phyloP scores from a whole-genome alignment of 2,888 invertebrate genomes.

The Eulithis prunata region DNA sequence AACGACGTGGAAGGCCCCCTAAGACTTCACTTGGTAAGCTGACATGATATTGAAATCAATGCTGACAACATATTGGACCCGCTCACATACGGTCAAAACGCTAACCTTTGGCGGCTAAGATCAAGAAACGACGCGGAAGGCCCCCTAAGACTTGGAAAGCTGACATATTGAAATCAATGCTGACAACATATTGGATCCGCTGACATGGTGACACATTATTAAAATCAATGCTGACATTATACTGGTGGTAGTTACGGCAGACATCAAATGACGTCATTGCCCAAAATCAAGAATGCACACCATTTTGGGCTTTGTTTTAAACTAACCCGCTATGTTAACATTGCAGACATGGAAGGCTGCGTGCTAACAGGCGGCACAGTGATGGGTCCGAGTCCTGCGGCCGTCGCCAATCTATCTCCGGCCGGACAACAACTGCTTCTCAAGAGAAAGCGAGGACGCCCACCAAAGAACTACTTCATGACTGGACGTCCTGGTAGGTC shows the following conservation, averaged over 20 bases:
- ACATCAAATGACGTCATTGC: too few species aligned
- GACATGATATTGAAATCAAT: too few species aligned
- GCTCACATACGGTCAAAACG: constrained; percentile 76
- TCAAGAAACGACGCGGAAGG: constrained; percentile 77
- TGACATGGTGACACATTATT: constrained; percentile 48
- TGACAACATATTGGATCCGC: constrained; percentile 62
- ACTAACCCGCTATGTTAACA: too few species aligned
- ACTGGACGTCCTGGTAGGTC: constrained; percentile 57
- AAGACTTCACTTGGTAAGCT: constrained; percentile 72
- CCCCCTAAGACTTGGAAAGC: constrained; percentile 77
- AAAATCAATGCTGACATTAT: too few species aligned
- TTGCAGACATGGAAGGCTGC: constrained; percentile 76
- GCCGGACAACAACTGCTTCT: constrained; percentile 70
- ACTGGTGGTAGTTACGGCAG: too few species aligned
- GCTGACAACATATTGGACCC: constrained; percentile 60
- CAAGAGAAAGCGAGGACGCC: constrained; percentile 74
- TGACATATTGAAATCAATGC: constrained; percentile 6
- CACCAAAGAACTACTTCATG: constrained; percentile 78
- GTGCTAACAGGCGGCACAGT: constrained; percentile 72
- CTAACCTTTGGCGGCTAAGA: constrained; percentile 77
- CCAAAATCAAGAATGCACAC: too few species aligned
- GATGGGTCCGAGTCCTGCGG: constrained; percentile 49
- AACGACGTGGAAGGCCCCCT: constrained; percentile 76
- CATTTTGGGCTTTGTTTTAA: too few species aligned
- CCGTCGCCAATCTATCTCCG: constrained; percentile 50